phyloP scores from a whole-genome alignment of 2,797 vertebrate genomes.

The Allobates femoralis region DNA sequence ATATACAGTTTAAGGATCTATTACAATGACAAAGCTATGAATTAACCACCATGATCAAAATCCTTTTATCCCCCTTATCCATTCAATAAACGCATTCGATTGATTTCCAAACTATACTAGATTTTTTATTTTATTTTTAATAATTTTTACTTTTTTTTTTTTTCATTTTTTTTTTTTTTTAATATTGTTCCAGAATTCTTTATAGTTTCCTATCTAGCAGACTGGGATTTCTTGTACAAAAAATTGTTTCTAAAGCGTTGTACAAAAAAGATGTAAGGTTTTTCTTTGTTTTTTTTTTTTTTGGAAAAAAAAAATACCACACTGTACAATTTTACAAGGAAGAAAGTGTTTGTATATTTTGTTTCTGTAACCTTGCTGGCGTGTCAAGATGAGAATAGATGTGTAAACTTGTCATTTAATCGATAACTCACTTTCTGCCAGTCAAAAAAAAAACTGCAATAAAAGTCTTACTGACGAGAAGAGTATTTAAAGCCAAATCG shows the following conservation, averaged over 20 bases:
- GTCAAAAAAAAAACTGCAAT: conserved; percentile 1
- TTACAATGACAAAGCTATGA: conserved; percentile 86
- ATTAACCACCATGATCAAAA: conserved; percentile 83
- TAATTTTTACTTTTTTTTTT: not conserved
- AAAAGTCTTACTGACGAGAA: not conserved
- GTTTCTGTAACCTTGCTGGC: conserved; percentile 83
- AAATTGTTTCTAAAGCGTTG: conserved; percentile 86
- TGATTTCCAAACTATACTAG: conserved; percentile 80
- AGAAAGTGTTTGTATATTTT: conserved; percentile 82
- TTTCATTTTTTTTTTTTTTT: not conserved
- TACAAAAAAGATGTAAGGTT: conserved; percentile 93
- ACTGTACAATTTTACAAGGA: conserved; percentile 99
- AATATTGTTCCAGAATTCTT: conserved; percentile 80
- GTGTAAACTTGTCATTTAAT: conserved; percentile 84
- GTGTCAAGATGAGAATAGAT: conserved; percentile 82
- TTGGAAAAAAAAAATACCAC: conserved; percentile 81
- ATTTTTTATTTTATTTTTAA: conserved; percentile 61
- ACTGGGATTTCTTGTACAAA: conserved; percentile 87
- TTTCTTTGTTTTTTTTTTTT: conserved; percentile 78
- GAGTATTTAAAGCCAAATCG: conserved; percentile 61
- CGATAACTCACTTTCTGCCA: conserved; percentile 63
- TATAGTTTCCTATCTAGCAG: conserved; percentile 75
- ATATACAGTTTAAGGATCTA: conserved; percentile 82
- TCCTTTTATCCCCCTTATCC: conserved; percentile 84
- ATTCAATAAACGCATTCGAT: conserved; percentile 77